Base-by-base conservation (phyloP, 2,888 invertebrate species). In the Drosophila emarginata region DNA sequence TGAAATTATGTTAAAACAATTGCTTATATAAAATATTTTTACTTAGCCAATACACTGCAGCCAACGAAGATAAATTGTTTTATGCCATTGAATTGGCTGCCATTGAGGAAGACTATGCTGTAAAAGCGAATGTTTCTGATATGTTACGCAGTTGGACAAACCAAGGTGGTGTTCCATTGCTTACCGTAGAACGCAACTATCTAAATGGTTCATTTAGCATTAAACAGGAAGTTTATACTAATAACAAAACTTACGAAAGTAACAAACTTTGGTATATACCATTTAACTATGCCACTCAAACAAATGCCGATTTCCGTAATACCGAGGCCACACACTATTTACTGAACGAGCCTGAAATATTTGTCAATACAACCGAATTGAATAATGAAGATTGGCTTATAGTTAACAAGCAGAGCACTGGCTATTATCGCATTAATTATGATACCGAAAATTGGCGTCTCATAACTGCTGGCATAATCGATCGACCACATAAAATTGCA, bases 381-480 rank as follows among this genome's bases (percentile, higher is more conserved):
- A 45, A 18, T 0, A 60, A 14, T 0, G 66, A 79, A 0, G 89
- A 89, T 11, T 92, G 92, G 92, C 26, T 92, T 15, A 79, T 91
- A 5, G 53, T 91, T 4, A 92, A 92, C 74, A 91, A 91, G 62
- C 91, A 91, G 59, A 90, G 90, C 1, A 90, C 89, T 0, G 89
- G 90, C 7, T 91, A 89, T 88, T 96, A 94, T 91, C 93, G 95
- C 80, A 94, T 95, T 3, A 95, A 95, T 85, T 96, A 96, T 77
- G 96, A 96, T 53, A 76, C 82, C 0, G 88, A 89, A 0, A 96
- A 96, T 88, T 96, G 96, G 96, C 87, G 92, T 0, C 92, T 93
- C 0, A 93, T 97, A 2, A 94, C 93, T 15, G 91, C 93, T n/a
- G 94, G 80, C 93, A 56, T 92, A 95, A 93, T 94, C 12, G 92